Conservation (phyloP, 53 echinoderm and acorn worm species). For the Crossaster papposus region DNA sequence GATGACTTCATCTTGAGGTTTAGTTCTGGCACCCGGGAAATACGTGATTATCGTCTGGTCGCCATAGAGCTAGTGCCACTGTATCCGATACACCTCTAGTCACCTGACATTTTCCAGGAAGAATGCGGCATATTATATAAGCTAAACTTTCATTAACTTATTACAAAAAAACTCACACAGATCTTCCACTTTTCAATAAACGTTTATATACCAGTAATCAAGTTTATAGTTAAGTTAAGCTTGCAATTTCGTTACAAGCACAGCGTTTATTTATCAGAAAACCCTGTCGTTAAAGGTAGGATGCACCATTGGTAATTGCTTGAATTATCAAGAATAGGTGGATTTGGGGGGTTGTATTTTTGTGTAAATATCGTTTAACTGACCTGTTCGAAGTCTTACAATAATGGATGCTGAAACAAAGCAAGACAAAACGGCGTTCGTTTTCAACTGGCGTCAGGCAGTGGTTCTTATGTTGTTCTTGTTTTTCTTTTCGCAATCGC, state of each 20-base stretch:
- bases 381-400: no score
- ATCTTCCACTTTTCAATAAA: constrained; percentile 42
- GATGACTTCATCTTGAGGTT: background rate
- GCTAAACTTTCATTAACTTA: background rate
- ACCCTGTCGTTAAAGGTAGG: background rate
- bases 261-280: background rate
- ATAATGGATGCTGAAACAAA: no score
- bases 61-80: background rate
- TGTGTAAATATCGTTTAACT: no score
- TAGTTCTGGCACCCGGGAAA: background rate
- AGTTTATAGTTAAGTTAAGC: background rate
- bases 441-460: no score
- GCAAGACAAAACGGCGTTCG: no score
- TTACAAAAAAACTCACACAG: constrained; percentile 32
- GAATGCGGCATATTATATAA: background rate
- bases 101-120: background rate
- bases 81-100: background rate
- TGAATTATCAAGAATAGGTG: no score
- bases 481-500: no score
- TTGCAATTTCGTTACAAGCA: background rate
- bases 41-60: background rate
- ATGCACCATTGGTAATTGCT: no score
- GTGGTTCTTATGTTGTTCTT: no score
- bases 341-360: no score
- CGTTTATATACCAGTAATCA: background rate